A percentile compares a stretch with the other conserved stretches of the same genome.
Evolutionary conservation across 2,113 vertebrate genomes (phyloP).

Genomic region (Naja naja): DNA sequence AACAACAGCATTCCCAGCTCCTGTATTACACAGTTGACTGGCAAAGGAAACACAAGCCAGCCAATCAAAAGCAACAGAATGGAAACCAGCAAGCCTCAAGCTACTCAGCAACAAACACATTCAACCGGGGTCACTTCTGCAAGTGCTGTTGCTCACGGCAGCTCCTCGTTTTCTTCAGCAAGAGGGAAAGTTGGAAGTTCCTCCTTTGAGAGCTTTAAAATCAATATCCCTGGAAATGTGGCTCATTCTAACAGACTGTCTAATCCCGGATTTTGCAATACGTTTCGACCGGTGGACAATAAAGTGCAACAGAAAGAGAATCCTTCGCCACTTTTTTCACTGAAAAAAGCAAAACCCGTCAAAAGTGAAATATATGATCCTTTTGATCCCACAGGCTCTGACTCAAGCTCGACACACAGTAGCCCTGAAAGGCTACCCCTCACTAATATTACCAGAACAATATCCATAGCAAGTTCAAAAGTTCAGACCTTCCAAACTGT

Average conservation of each 20-base stretch:
- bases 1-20: constrained; percentile 70
- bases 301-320: constrained; percentile 71
- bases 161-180: constrained; percentile 36
- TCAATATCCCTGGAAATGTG: constrained; percentile 84
- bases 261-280: constrained; percentile 70
- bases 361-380: constrained; percentile 91
- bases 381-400: constrained; percentile 91
- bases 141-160: constrained; percentile 49
- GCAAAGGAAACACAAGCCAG: constrained; percentile 70
- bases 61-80: constrained; percentile 39
- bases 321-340: constrained; percentile 57
- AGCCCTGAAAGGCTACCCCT: constrained; percentile 72
- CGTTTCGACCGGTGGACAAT: constrained; percentile 69
- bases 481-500: constrained; percentile 63
- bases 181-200: constrained; percentile 61
- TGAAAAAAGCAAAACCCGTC: constrained; percentile 71
- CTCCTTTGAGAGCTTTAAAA: constrained; percentile 85
- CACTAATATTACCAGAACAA: constrained; percentile 72
- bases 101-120: constrained; percentile 59
- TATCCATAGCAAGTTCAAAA: constrained; percentile 70
- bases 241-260: constrained; percentile 74
- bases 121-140: constrained; percentile 50
- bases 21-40: constrained; percentile 81
- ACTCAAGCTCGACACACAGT: constrained; percentile 77
- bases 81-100: constrained; percentile 66